Evolutionary conservation across 2,888 invertebrate species (phyloP).

Genomic region (Diploptera punctata): DNA sequence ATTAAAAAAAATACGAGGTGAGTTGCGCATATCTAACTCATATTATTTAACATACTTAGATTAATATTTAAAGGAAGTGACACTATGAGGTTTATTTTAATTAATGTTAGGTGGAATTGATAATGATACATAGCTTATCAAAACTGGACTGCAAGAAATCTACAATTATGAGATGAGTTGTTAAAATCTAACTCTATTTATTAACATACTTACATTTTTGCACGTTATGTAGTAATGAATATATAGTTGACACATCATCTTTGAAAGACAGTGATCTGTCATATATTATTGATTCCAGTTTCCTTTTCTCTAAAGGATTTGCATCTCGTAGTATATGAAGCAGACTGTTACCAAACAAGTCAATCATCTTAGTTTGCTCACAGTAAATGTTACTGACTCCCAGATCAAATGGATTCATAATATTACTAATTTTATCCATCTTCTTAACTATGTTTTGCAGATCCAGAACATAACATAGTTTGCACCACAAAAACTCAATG

Average conservation of each 20-base stretch:
- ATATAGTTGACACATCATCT: background rate
- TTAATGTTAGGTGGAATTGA: too few relatives aligned
- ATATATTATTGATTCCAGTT: background rate
- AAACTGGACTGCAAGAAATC: too few relatives aligned
- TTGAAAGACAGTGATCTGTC: background rate
- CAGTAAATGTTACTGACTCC: conserved; percentile 37
- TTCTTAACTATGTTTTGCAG: background rate
- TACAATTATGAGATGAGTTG: too few relatives aligned
- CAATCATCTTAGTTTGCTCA: conserved; percentile 29
- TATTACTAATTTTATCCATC: background rate
- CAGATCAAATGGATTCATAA: conserved; percentile 36
- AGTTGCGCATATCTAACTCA: too few relatives aligned
- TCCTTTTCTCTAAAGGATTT: background rate
- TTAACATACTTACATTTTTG: background rate
- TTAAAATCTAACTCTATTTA: too few relatives aligned
- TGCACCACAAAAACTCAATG: conserved; percentile 10
- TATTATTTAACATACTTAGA: too few relatives aligned
- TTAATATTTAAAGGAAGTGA: too few relatives aligned
- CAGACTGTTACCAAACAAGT: background rate
- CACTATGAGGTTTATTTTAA: too few relatives aligned
- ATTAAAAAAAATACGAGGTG: too few relatives aligned
- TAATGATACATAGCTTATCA: too few relatives aligned
- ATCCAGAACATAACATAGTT: background rate
- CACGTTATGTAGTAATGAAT: background rate
- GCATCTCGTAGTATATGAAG: background rate